These are phyloP conservation scores for Guaruba guarouba DNA, from an alignment of 2,113 vertebrate genomes.

Conservation along the genomic window DNA sequence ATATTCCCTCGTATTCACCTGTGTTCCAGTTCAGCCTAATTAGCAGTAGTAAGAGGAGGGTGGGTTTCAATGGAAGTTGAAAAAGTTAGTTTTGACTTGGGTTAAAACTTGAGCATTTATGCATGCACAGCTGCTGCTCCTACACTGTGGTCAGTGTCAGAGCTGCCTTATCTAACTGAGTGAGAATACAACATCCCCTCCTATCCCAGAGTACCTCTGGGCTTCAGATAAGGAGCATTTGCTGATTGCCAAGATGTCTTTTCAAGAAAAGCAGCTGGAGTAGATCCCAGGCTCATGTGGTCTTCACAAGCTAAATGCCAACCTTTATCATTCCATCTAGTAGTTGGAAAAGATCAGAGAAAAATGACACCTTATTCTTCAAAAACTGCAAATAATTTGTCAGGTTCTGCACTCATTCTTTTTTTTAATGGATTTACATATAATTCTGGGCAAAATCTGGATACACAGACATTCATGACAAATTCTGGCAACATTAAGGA, in stretches of 20 bases:
- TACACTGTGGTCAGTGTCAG: not conserved
- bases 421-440: not conserved
- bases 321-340: not conserved
- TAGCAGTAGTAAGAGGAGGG: not conserved
- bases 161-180: not conserved
- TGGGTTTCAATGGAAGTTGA: not conserved
- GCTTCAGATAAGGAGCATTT: not conserved
- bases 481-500: not conserved
- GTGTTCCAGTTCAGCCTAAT: not conserved
- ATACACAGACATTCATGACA: not conserved
- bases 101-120: not conserved
- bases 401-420: not conserved
- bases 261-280: not conserved
- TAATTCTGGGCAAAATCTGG: not conserved
- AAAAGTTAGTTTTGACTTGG: not conserved
- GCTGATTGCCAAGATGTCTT: not conserved
- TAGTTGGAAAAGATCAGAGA: not conserved
- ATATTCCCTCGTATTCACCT: not conserved
- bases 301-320: not conserved
- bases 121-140: not conserved
- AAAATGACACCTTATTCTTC: not conserved
- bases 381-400: not conserved
- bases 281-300: not conserved
- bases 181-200: not conserved
- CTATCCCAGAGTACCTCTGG: not conserved